These are phyloP conservation scores for Ceratosolen fusciceps DNA, from an alignment of 1,140 invertebrate species.

Conservation along the genomic window DNA sequence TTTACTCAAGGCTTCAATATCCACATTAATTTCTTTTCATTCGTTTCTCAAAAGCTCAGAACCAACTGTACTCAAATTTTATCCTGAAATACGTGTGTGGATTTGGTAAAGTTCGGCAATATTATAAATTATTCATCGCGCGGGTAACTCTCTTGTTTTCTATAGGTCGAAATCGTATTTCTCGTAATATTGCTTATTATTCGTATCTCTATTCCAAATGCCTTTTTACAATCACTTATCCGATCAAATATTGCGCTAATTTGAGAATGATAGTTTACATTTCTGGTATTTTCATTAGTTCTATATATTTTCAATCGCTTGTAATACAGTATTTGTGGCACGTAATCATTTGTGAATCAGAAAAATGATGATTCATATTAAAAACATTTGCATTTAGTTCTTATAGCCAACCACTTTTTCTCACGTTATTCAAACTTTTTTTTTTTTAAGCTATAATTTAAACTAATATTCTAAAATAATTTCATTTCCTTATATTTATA, in stretches of 20 bases:
- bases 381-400: constrained; percentile 19
- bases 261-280: neutral
- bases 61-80: neutral
- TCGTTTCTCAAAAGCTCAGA: neutral
- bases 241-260: neutral
- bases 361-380: constrained; percentile 7
- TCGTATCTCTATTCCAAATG: neutral
- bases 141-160: neutral
- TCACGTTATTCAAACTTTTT: neutral
- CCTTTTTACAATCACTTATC: neutral
- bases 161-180: neutral
- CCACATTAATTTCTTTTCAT: neutral
- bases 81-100: neutral
- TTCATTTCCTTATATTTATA: no score
- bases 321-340: neutral
- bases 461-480: neutral
- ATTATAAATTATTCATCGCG: constrained; percentile 3
- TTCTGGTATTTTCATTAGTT: neutral
- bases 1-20: neutral
- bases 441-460: neutral
- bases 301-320: neutral
- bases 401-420: neutral
- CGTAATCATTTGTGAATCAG: constrained; percentile 22
- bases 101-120: neutral
- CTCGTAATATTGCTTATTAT: neutral